A percentile compares a stretch with the other conserved stretches of the same genome.
Evolutionary conservation across 2,113 vertebrate species (phyloP).

Genomic region (Ailuropoda melanoleuca): DNA sequence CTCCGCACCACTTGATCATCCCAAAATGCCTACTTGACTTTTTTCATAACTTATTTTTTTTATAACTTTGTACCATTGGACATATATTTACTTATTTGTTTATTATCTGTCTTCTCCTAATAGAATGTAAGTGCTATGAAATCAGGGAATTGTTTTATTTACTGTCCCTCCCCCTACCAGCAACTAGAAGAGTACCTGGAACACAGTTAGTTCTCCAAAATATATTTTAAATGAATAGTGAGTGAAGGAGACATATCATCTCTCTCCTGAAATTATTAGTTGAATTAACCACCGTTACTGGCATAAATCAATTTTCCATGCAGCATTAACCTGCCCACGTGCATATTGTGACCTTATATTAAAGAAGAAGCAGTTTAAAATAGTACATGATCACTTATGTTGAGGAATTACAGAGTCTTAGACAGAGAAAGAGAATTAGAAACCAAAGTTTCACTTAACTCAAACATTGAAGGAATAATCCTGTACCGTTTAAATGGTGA

Average conservation of each 20-base stretch:
- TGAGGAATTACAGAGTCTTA: not conserved
- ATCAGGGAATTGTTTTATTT: not conserved
- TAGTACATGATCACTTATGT: not conserved
- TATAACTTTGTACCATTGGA: not conserved
- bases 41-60: not conserved
- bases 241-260: not conserved
- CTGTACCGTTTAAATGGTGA: not conserved
- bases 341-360: not conserved
- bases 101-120: not conserved
- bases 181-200: not conserved
- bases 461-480: not conserved
- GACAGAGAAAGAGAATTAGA: not conserved
- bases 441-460: not conserved
- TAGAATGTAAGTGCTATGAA: not conserved
- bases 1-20: not conserved
- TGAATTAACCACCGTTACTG: not conserved
- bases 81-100: not conserved
- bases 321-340: not conserved
- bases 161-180: fast-evolving
- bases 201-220: not conserved
- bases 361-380: not conserved
- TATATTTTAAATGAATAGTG: not conserved
- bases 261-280: not conserved
- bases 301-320: not conserved
- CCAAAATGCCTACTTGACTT: not conserved